A percentile compares a stretch with the other conserved stretches of the same genome.
These are phyloP conservation scores for Himalopsyche japonica DNA, from an alignment of 2,888 invertebrate species.

Conservation along the genomic window DNA sequence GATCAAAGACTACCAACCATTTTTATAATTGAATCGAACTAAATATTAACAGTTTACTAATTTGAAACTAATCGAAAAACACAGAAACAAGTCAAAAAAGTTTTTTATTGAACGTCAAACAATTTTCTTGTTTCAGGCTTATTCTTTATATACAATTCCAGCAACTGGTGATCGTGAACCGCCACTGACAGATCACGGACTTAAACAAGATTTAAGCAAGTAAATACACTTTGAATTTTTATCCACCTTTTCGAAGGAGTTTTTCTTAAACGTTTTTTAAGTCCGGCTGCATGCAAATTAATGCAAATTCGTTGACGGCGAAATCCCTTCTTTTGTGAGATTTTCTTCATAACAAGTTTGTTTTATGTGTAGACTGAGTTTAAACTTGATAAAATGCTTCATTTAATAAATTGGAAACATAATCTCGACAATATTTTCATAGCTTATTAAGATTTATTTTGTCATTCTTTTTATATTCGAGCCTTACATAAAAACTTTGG, in stretches of 20 bases:
- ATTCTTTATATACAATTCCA: background rate
- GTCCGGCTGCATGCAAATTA: slow-evolving; percentile 21
- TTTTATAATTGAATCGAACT: too few species aligned
- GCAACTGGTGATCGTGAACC: slow-evolving; percentile 14
- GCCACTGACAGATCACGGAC: slow-evolving; percentile 13
- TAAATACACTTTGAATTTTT: slow-evolving; percentile 8
- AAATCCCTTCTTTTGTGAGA: background rate
- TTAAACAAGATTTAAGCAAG: slow-evolving; percentile 12
- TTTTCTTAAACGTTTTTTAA: slow-evolving; percentile 29
- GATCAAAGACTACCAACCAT: too few species aligned
- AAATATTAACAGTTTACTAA: too few species aligned
- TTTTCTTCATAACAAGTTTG: background rate
- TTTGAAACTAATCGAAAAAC: too few species aligned
- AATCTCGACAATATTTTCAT: background rate
- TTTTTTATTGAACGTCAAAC: too few species aligned
- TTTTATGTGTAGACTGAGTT: background rate
- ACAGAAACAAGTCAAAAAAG: too few species aligned
- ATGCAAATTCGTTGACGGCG: slow-evolving; percentile 15
- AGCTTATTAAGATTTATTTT: slow-evolving; percentile 3
- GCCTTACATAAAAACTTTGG: too few species aligned
- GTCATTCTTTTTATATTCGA: background rate
- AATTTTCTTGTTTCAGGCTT: too few species aligned
- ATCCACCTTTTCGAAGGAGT: slow-evolving; percentile 6
- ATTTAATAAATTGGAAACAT: background rate
- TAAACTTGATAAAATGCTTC: background rate